These are phyloP conservation scores for Etheostoma perlongum DNA, from an alignment of 2,797 vertebrate genomes.

Conservation along the genomic window DNA sequence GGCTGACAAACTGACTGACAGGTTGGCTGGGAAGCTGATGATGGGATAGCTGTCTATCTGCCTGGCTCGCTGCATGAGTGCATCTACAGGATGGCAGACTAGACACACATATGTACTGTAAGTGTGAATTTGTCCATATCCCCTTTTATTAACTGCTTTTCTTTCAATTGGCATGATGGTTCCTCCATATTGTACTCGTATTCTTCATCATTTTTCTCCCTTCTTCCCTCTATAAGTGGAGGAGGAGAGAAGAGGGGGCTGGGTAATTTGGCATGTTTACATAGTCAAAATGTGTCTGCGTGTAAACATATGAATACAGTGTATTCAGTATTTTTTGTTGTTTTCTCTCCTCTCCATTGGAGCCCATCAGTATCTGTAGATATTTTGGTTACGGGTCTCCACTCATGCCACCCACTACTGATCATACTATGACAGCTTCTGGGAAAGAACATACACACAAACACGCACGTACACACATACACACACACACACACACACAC, in stretches of 20 bases:
- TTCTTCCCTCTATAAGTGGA: constrained; percentile 4
- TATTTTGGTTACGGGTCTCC: constrained; percentile 43
- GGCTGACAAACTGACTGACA: constrained; percentile 52
- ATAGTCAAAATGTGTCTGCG: constrained; percentile 4
- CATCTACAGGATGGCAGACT: constrained; percentile 23
- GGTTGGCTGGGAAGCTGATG: constrained; percentile 30
- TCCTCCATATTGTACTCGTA: not conserved
- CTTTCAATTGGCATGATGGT: not conserved
- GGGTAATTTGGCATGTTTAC: constrained; percentile 38
- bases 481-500: too few relatives aligned
- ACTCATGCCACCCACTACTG: constrained; percentile 64
- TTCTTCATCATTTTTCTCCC: not conserved
- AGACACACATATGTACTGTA: not conserved
- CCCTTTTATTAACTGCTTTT: constrained; percentile 15
- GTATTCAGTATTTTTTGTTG: constrained; percentile 15
- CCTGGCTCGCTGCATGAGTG: constrained; percentile 28
- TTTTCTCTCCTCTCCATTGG: constrained; percentile 40
- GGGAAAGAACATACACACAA: constrained; percentile 51
- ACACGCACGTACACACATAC: not conserved
- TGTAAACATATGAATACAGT: constrained; percentile 23
- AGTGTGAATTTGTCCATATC: constrained; percentile 3
- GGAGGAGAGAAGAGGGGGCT: constrained; percentile 16
- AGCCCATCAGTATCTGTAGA: constrained; percentile 49
- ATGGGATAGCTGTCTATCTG: constrained; percentile 38
- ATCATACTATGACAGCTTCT: constrained; percentile 68